A percentile compares a stretch with the other conserved stretches of the same genome.
Conservation (phyloP, 2,797 vertebrate genomes). For the Premnoplex brunnescens region DNA sequence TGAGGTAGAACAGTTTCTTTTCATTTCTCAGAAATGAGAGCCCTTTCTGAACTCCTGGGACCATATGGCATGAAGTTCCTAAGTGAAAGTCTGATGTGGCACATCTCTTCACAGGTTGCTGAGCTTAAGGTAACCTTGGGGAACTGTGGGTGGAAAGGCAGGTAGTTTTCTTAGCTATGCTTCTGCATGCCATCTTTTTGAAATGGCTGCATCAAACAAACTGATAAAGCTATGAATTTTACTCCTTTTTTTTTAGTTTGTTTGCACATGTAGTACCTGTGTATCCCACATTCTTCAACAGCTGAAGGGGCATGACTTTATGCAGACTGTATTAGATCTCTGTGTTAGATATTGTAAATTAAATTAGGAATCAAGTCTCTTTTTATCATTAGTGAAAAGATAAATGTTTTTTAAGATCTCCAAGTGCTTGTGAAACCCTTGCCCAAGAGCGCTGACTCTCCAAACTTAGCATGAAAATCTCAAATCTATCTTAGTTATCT, state of each 20-base stretch:
- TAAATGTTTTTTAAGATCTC: not conserved
- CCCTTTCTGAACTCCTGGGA: conserved; percentile 93
- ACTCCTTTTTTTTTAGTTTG: not conserved
- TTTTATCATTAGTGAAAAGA: not conserved
- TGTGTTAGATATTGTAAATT: not conserved
- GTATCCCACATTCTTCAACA: not conserved
- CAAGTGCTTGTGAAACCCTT: not conserved
- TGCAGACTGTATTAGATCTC: not conserved
- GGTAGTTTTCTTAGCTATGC: not conserved
- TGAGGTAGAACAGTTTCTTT: conserved; percentile 23
- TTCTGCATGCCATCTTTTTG: not conserved
- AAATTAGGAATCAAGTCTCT: not conserved
- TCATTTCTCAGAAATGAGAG: conserved; percentile 91
- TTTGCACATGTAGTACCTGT: not conserved
- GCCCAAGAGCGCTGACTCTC: not conserved
- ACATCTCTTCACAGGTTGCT: conserved; percentile 98
- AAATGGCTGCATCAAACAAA: not conserved
- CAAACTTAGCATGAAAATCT: not conserved
- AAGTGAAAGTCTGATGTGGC: conserved; percentile 99
- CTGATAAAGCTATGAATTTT: not conserved
- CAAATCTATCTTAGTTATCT: not conserved
- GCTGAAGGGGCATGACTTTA: not conserved
- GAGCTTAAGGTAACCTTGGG: conserved; percentile 91
- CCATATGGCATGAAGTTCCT: conserved; percentile 99
- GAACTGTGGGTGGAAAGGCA: not conserved